Percentiles rank a stretch among this genome's conserved stretches.
phyloP scores from a whole-genome alignment of 2,113 vertebrate genomes.

The Lutjanus erythropterus region DNA sequence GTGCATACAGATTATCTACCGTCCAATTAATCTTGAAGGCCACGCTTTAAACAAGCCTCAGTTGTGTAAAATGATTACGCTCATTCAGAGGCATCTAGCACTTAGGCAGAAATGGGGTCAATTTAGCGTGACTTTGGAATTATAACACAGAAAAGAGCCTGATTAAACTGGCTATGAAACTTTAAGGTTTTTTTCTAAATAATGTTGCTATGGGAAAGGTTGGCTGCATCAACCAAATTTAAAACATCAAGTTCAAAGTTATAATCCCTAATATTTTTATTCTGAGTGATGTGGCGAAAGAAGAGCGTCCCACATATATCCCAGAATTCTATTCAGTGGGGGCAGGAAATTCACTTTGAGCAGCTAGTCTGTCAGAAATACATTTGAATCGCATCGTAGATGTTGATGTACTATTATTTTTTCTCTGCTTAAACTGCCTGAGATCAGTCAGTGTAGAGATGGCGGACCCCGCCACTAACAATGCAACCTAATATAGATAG shows the following conservation, averaged over 20 bases:
- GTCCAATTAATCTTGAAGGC: slow-evolving; percentile 31
- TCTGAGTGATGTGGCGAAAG: too few species aligned
- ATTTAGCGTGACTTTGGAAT: slow-evolving; percentile 10
- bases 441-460: too few species aligned
- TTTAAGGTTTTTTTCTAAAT: not conserved
- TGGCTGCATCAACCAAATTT: not conserved
- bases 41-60: slow-evolving; percentile 23
- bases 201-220: not conserved
- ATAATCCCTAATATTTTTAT: not conserved
- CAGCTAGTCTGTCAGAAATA: not conserved
- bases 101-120: slow-evolving; percentile 19
- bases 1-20: slow-evolving; percentile 27
- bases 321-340: not conserved
- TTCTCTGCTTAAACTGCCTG: too few species aligned
- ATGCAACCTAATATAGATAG: too few species aligned
- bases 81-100: slow-evolving; percentile 8
- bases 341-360: not conserved
- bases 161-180: slow-evolving; percentile 2
- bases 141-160: slow-evolving; percentile 13
- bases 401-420: too few species aligned
- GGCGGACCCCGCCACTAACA: too few species aligned
- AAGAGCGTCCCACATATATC: not conserved
- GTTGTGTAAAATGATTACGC: slow-evolving; percentile 34
- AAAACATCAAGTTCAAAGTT: not conserved
- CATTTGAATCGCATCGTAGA: not conserved